A percentile compares a stretch with the other conserved stretches of the same genome.
Conservation (phyloP, 2,888 invertebrate genomes). For the Lordiphosa fenestrarum region DNA sequence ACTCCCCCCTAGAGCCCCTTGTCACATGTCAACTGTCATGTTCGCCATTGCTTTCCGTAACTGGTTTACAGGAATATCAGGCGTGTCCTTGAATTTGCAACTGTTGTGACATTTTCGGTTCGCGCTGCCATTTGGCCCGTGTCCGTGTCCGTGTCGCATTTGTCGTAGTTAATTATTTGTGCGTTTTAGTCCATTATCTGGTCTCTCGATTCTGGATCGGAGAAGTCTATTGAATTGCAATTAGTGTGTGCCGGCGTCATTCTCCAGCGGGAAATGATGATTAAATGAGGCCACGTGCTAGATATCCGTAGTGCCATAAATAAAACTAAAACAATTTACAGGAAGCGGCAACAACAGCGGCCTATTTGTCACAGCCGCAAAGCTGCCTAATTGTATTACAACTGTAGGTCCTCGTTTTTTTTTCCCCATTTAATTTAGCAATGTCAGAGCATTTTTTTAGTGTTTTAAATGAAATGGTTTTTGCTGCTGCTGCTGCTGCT, state of each 20-base stretch:
- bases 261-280: constrained; percentile 33
- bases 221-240: constrained; percentile 63
- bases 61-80: not conserved
- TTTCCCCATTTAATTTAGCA: constrained; percentile 20
- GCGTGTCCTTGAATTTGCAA: not conserved
- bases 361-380: constrained; percentile 51
- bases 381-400: constrained; percentile 60
- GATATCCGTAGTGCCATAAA: constrained; percentile 7
- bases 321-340: constrained; percentile 8
- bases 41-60: not conserved
- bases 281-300: constrained; percentile 55
- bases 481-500: constrained; percentile 22
- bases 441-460: constrained; percentile 18
- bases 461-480: constrained; percentile 49
- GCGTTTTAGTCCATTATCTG: constrained; percentile 71
- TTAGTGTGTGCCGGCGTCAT: constrained; percentile 47
- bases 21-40: not conserved
- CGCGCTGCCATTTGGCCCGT: not conserved
- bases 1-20: not conserved
- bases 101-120: constrained; percentile 14
- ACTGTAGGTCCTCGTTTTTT: constrained; percentile 20
- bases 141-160: constrained; percentile 31
- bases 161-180: constrained; percentile 64
- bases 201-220: constrained; percentile 24
- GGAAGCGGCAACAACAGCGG: constrained; percentile 9